Evolutionary conservation across 1,140 invertebrate species (phyloP).

Genomic region (Drosophila punjabiensis): DNA sequence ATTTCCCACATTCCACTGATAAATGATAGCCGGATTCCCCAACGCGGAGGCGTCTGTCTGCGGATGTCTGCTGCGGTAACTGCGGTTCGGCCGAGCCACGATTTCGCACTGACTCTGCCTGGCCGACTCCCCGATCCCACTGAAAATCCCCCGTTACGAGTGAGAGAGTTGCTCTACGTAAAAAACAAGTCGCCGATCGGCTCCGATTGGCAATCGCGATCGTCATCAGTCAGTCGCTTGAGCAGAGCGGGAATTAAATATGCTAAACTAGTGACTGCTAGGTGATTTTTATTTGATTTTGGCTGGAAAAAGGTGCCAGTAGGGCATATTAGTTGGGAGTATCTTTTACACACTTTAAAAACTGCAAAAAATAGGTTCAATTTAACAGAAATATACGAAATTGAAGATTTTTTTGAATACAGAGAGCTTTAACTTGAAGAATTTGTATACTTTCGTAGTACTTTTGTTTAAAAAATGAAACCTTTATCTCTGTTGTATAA

Average conservation of each 20-base stretch:
- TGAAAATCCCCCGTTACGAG: constrained; percentile 38
- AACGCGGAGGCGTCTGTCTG: constrained; percentile 29
- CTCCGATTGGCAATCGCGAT: constrained; percentile 44
- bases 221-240: constrained; percentile 28
- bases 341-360: background rate
- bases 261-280: constrained; percentile 34
- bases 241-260: constrained; percentile 30
- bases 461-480: background rate
- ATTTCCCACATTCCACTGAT: constrained; percentile 70
- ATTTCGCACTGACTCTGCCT: constrained; percentile 59
- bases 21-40: constrained; percentile 68
- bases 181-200: constrained; percentile 45
- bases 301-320: background rate
- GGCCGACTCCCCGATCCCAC: constrained; percentile 18
- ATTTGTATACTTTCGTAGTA: background rate
- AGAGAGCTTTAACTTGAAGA: background rate
- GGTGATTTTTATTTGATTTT: constrained; percentile 43
- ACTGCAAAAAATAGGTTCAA: background rate
- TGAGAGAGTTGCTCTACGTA: background rate
- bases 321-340: background rate
- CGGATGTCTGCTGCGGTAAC: constrained; percentile 37
- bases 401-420: too few species aligned
- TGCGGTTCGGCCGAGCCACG: constrained; percentile 60
- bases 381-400: background rate
- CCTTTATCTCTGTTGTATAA: background rate